Percentiles rank a stretch among this genome's conserved stretches.
Evolutionary conservation across 2,888 invertebrate species (phyloP).

Genomic region (Brenthis hecate): DNA sequence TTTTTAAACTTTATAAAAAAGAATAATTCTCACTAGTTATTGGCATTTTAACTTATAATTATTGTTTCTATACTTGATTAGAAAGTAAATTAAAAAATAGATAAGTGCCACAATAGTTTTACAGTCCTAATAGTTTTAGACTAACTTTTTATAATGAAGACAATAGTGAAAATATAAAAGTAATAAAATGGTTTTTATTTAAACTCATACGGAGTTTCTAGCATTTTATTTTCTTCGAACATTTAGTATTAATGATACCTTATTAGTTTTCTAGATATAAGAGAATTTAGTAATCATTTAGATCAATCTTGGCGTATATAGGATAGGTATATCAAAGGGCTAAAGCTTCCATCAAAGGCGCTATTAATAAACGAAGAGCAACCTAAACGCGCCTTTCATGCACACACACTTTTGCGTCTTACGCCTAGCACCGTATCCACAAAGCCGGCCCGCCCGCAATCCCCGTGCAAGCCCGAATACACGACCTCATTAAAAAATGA

Average conservation of each 20-base stretch:
- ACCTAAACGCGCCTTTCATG: constrained; percentile 66
- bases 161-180: too few species aligned
- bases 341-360: constrained; percentile 50
- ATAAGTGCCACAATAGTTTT: too few species aligned
- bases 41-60: too few species aligned
- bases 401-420: constrained; percentile 63
- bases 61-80: too few species aligned
- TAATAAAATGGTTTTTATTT: too few species aligned
- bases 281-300: background rate
- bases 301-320: background rate
- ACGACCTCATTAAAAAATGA: constrained; percentile 81
- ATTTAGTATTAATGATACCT: background rate
- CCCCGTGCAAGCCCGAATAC: constrained; percentile 64
- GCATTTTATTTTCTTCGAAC: too few species aligned
- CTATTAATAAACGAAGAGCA: constrained; percentile 70
- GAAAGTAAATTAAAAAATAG: too few species aligned
- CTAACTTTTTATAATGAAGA: too few species aligned
- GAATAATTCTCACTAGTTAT: too few species aligned
- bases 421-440: constrained; percentile 53
- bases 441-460: constrained; percentile 62
- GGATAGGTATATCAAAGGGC: constrained; percentile 36
- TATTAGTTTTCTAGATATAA: background rate
- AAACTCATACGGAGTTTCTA: too few species aligned
- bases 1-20: too few species aligned
- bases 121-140: too few species aligned